Evolutionary conservation across 2,797 vertebrate species (phyloP), one percentile per base, ranked within the genome.

Genomic region (Orientallactaga sibirica): DNA sequence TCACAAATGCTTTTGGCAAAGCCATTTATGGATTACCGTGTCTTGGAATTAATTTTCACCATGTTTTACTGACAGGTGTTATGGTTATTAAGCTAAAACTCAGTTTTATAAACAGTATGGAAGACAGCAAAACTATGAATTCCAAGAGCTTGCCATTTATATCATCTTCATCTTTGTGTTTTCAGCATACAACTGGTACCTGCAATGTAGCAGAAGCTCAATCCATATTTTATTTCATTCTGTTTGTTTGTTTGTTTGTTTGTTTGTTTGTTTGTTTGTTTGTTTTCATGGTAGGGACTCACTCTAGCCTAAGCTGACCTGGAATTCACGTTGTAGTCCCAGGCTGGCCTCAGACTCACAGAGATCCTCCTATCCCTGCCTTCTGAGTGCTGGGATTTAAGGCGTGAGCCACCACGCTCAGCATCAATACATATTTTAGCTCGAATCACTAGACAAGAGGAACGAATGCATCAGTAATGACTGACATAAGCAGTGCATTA

Each of bases 391-490:
- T 48, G 43, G 43, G 2, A 48, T 48, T 48, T 48, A 48, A 48
- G 43, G 43, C 43, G 43, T 48, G 43, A 48, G 43, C 8, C 43
- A 48, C 43, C 43, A 48, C 8, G 43, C 43, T 48, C 5, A 8
- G 43, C 43, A 8, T 48, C 43, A 48, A 48, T 48, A 77, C 27
- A 27, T 33, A 62, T 24, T 78, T 86, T 78, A 71, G 18, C 52
- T 55, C 86, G 29, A 79, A 37, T 66, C 83, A 93, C 52, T 62
- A 24, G 73, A 41, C 73, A 89, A 70, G 73, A 91, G 33, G 27
- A 62, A 37, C n/a, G 2, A 15, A 74, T 73, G 70, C 68, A 55
- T 71, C 25, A 48, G 8, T 1, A 55, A 55, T 75, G 37, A 70
- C 37, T 27, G 27, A 43, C 16, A 9, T 62, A 27, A 29, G 41